phyloP scores from a whole-genome alignment of 1,140 invertebrate species.

The Ladona fulva region DNA sequence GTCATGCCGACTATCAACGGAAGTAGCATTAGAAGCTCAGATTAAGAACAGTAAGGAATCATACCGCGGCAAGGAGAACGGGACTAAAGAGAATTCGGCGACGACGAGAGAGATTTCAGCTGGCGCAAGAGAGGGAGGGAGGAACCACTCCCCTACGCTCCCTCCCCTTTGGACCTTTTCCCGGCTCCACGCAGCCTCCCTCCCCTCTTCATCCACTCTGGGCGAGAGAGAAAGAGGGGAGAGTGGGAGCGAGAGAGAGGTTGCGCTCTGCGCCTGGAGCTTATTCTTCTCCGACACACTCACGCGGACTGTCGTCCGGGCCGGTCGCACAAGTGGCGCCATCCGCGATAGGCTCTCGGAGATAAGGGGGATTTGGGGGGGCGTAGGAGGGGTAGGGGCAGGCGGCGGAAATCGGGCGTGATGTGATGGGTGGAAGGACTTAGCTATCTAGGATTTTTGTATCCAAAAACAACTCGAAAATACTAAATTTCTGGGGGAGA shows the following conservation, averaged over 20 bases:
- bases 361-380: neutral
- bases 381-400: too few species aligned
- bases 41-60: too few species aligned
- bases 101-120: neutral
- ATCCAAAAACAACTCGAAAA: too few species aligned
- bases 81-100: neutral
- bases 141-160: neutral
- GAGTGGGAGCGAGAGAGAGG: neutral
- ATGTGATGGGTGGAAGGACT: too few species aligned
- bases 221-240: neutral
- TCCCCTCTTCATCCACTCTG: neutral
- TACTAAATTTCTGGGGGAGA: too few species aligned
- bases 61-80: neutral
- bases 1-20: too few species aligned
- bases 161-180: neutral
- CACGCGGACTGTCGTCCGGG: neutral
- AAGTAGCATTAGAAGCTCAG: too few species aligned
- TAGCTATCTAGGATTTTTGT: too few species aligned
- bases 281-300: slow-evolving; percentile 9
- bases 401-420: too few species aligned
- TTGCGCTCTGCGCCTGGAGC: neutral
- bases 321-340: neutral
- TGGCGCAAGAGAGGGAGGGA: neutral
- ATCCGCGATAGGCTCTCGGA: neutral
- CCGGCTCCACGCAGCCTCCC: slow-evolving; percentile 2